Evolutionary conservation across 1,140 invertebrate genomes (phyloP).

Genomic region (Zaprionus nigranus): DNA sequence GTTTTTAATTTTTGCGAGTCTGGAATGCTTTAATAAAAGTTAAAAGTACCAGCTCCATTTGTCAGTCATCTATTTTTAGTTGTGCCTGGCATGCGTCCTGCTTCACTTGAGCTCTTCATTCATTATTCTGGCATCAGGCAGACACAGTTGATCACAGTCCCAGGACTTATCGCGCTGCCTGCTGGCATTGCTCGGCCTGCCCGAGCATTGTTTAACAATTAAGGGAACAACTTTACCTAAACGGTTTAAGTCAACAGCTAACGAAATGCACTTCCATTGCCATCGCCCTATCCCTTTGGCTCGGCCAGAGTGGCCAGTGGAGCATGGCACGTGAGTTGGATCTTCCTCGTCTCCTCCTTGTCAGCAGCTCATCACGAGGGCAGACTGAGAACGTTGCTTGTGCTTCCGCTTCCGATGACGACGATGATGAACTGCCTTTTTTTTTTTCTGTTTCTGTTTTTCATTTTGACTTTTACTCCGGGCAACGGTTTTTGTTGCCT

Average conservation of each 20-base stretch:
- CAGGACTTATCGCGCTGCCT: slow-evolving; percentile 14
- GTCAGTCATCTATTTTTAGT: not conserved
- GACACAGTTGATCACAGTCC: slow-evolving; percentile 12
- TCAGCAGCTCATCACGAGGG: slow-evolving; percentile 25
- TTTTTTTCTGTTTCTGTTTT: slow-evolving; percentile 8
- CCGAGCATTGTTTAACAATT: slow-evolving; percentile 80
- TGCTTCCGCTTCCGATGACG: slow-evolving; percentile 52
- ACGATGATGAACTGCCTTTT: slow-evolving; percentile 18
- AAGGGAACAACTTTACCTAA: slow-evolving; percentile 80
- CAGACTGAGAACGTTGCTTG: slow-evolving; percentile 8
- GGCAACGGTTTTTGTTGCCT: slow-evolving; percentile 43
- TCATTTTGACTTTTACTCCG: slow-evolving; percentile 10
- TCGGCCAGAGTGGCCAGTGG: slow-evolving; percentile 21
- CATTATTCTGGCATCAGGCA: slow-evolving; percentile 29
- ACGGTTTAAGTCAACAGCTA: slow-evolving; percentile 80
- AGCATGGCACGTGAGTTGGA: not conserved
- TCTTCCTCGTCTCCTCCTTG: slow-evolving; percentile 23
- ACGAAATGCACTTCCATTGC: slow-evolving; percentile 32
- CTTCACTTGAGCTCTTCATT: slow-evolving; percentile 27
- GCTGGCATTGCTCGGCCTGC: slow-evolving; percentile 12
- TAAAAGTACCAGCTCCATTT: too few relatives aligned
- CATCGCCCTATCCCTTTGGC: not conserved
- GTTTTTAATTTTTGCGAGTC: too few relatives aligned
- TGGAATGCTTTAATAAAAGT: too few relatives aligned
- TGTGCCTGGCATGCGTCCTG: not conserved